phyloP scores from a whole-genome alignment of 2,888 invertebrate genomes.

The Agrypnus murinus region DNA sequence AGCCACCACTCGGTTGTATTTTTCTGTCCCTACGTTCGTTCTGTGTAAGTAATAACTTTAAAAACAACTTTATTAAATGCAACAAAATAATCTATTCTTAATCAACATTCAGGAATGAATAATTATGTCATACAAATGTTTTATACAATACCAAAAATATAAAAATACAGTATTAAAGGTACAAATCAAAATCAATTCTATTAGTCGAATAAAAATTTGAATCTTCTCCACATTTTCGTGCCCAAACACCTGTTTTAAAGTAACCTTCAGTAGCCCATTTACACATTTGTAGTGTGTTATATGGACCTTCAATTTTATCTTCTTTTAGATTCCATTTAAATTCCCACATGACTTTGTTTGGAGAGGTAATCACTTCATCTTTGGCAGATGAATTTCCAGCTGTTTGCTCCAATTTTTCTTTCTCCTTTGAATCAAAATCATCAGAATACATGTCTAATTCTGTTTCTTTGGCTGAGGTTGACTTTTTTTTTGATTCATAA shows the following conservation, averaged over 20 bases:
- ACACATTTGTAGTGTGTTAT: constrained; percentile 90
- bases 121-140: too few relatives aligned
- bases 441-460: constrained; percentile 95
- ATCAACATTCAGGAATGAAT: too few relatives aligned
- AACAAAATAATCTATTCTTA: too few relatives aligned
- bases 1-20: too few relatives aligned
- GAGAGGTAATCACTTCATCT: constrained; percentile 39
- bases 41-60: too few relatives aligned
- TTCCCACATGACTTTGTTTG: constrained; percentile 84
- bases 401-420: constrained; percentile 71
- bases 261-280: constrained; percentile 90
- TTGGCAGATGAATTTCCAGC: constrained; percentile 58
- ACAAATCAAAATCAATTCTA: constrained; percentile 95
- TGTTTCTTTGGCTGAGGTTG: constrained; percentile 73
- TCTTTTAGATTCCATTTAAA: constrained; percentile 90
- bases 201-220: constrained; percentile 88
- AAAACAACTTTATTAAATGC: too few relatives aligned
- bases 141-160: too few relatives aligned
- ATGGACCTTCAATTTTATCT: constrained; percentile 88
- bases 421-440: constrained; percentile 88
- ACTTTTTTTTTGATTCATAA: constrained; percentile 61
- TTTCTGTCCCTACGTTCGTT: too few relatives aligned
- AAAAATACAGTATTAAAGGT: constrained; percentile 74
- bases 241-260: constrained; percentile 90
- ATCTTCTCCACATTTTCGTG: constrained; percentile 83